Evolutionary conservation across 2,888 invertebrate genomes (phyloP).

Genomic region (Polyommatus iphigenia): DNA sequence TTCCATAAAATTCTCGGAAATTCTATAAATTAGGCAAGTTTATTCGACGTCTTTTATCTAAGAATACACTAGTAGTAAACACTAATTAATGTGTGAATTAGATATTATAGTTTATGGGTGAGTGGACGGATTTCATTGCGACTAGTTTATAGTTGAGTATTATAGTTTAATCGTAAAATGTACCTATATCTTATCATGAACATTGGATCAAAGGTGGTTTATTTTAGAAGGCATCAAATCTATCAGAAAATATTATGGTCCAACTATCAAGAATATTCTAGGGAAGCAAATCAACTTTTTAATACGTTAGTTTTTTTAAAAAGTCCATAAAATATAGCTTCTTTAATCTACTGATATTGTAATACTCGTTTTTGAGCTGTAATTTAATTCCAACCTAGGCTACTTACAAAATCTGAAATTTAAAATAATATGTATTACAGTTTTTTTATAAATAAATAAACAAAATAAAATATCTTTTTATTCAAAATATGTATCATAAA

Average conservation of each 20-base stretch:
- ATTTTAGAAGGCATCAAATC: neutral
- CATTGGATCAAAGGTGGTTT: slow-evolving; percentile 7
- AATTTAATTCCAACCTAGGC: no score
- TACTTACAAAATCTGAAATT: no score
- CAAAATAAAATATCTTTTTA: no score
- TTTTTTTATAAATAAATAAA: no score
- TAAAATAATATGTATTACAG: no score
- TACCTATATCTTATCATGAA: neutral
- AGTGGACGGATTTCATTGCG: slow-evolving; percentile 26
- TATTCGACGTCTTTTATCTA: slow-evolving; percentile 5
- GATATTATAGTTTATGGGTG: slow-evolving; percentile 19
- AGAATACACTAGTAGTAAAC: slow-evolving; percentile 22
- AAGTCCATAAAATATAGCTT: no score
- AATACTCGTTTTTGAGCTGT: no score
- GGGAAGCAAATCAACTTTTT: no score
- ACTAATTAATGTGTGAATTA: slow-evolving; percentile 13
- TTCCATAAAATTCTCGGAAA: slow-evolving; percentile 24
- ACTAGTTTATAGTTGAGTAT: neutral
- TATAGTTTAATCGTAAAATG: slow-evolving; percentile 16
- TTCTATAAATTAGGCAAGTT: slow-evolving; percentile 12
- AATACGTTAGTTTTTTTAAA: no score
- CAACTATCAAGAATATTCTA: no score
- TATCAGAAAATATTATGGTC: neutral
- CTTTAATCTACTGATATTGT: no score
- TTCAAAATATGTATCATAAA: no score